Percentiles rank a stretch among this genome's conserved stretches.
phyloP scores from a whole-genome alignment of 1,140 invertebrate species.

The Bathynomus jamesi region DNA sequence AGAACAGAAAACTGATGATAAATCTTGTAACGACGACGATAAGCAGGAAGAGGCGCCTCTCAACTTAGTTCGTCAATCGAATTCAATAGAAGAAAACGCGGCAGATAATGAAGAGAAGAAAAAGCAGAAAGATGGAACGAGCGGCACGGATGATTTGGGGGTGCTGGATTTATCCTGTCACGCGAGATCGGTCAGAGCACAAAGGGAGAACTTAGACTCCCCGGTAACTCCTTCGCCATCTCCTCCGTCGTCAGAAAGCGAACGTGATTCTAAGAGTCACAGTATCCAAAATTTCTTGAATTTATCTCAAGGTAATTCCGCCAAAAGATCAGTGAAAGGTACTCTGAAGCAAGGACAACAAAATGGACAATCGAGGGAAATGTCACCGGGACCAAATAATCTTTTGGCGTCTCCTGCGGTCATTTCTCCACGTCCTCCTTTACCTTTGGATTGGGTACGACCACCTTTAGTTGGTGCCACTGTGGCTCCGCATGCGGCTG shows the following conservation, averaged over 20 bases:
- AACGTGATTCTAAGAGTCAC: conserved; percentile 17
- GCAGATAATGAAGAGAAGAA: neutral
- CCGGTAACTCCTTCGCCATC: conserved; percentile 10
- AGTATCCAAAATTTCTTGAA: conserved; percentile 33
- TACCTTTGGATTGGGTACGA: conserved; percentile 23
- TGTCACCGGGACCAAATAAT: neutral
- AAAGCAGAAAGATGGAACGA: neutral
- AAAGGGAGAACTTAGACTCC: conserved; percentile 28
- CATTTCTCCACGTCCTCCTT: conserved; percentile 11
- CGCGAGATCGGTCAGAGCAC: conserved; percentile 28
- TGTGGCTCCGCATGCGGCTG: conserved; percentile 22
- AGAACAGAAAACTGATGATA: too few relatives aligned
- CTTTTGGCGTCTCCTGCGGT: conserved; percentile 13
- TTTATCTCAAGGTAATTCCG: conserved; percentile 32
- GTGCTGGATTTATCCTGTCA: conserved; percentile 32
- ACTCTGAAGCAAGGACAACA: neutral
- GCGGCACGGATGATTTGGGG: conserved; percentile 26
- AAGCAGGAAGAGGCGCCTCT: neutral
- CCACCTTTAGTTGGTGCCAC: conserved; percentile 15
- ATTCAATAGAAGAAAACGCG: neutral
- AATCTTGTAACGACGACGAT: too few relatives aligned
- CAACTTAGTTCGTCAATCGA: neutral
- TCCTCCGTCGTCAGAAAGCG: neutral
- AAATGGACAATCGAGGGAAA: too few relatives aligned
- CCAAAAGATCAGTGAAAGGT: conserved; percentile 21